A percentile compares a stretch with the other conserved stretches of the same genome.
These are phyloP conservation scores for Lepisosteus osseus DNA, from an alignment of 2,113 vertebrate genomes.

Conservation along the genomic window DNA sequence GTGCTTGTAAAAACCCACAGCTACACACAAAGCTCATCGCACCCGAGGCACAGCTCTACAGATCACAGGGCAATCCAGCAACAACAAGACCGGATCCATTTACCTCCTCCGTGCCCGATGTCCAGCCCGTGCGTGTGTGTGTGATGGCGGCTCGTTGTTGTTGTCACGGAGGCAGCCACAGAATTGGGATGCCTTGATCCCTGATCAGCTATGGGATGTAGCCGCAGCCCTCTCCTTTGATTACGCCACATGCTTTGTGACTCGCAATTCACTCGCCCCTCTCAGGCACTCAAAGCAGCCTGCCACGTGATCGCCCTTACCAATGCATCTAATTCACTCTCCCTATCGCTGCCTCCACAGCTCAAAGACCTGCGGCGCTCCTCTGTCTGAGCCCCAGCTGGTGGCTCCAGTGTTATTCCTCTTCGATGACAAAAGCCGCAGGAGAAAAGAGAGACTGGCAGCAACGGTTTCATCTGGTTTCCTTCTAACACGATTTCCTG, in stretches of 20 bases:
- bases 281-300: background rate
- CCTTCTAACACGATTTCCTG: no score
- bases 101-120: background rate
- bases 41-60: no score
- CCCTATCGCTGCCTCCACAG: background rate
- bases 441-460: no score
- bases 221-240: background rate
- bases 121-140: background rate
- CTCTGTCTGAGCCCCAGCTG: no score
- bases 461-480: no score
- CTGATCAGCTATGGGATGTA: background rate
- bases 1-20: no score
- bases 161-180: background rate
- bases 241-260: background rate
- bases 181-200: background rate
- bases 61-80: background rate
- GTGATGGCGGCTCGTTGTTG: background rate
- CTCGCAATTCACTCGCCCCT: constrained; percentile 10
- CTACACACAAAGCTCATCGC: no score
- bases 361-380: background rate
- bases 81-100: background rate
- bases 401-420: no score
- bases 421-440: no score
- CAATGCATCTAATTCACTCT: background rate
- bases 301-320: background rate